These are phyloP conservation scores for Etheostoma perlongum DNA, from an alignment of 2,797 vertebrate genomes.

Conservation along the genomic window DNA sequence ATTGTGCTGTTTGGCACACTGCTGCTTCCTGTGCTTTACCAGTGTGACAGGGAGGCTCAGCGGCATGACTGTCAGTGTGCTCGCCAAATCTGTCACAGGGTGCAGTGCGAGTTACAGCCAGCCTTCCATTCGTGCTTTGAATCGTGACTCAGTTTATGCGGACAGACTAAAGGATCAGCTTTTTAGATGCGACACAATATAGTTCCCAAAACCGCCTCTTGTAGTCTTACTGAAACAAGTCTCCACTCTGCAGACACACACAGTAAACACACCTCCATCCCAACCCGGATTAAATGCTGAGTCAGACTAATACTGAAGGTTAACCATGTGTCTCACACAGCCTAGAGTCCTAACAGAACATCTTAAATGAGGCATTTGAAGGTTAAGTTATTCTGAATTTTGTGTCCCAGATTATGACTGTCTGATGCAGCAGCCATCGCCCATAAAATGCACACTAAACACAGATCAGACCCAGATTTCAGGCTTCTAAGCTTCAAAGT, in stretches of 20 bases:
- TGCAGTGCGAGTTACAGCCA: conserved; percentile 70
- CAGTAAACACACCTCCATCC: conserved; percentile 7
- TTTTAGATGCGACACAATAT: conserved; percentile 56
- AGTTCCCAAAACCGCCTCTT: conserved; percentile 50
- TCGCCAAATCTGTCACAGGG: conserved; percentile 68
- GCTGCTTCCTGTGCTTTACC: conserved; percentile 55
- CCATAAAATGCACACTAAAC: conserved; percentile 39
- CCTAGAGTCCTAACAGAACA: conserved; percentile 18
- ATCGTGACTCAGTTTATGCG: conserved; percentile 73
- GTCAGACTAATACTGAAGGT: conserved; percentile 37
- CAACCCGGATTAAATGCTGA: conserved; percentile 44
- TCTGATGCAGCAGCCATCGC: neutral
- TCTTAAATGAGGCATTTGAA: conserved; percentile 44
- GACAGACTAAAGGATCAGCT: conserved; percentile 68
- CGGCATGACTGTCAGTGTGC: conserved; percentile 45
- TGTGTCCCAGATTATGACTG: conserved; percentile 46
- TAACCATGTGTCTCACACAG: conserved; percentile 22
- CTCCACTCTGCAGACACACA: conserved; percentile 9
- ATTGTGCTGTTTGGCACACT: conserved; percentile 50
- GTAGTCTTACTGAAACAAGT: conserved; percentile 46
- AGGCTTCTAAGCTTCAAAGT: conserved; percentile 40
- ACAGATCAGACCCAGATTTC: conserved; percentile 47
- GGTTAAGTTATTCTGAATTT: conserved; percentile 58
- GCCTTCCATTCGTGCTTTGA: conserved; percentile 61
- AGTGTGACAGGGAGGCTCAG: conserved; percentile 25